Evolutionary conservation across 2,888 invertebrate genomes (phyloP).

Genomic region (Coronaproctus castanopsis): DNA sequence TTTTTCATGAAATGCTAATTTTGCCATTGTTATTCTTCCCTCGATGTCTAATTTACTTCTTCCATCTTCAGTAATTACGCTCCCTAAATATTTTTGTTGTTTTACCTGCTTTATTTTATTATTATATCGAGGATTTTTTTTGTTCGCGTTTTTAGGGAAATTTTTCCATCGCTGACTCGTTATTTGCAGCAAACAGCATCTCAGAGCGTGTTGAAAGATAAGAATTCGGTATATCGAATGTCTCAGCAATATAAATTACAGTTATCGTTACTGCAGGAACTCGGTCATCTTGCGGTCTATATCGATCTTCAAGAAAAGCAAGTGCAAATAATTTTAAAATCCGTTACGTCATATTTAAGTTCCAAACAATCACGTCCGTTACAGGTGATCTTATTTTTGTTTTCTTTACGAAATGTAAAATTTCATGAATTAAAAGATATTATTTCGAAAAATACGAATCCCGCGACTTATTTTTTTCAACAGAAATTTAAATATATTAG

Average conservation of each 20-base stretch:
- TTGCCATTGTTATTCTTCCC: too few species aligned
- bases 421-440: neutral
- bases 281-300: slow-evolving; percentile 20
- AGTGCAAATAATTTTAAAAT: slow-evolving; percentile 26
- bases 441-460: neutral
- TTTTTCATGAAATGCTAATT: too few species aligned
- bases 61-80: too few species aligned
- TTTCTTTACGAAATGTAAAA: neutral
- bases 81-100: too few species aligned
- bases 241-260: slow-evolving; percentile 23
- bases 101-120: too few species aligned
- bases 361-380: slow-evolving; percentile 38
- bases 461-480: slow-evolving; percentile 2
- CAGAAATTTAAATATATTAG: slow-evolving; percentile 9
- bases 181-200: slow-evolving; percentile 16
- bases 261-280: slow-evolving; percentile 17
- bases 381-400: slow-evolving; percentile 31
- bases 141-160: slow-evolving; percentile 20
- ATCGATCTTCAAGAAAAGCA: slow-evolving; percentile 20
- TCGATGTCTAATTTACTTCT: too few species aligned
- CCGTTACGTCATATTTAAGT: slow-evolving; percentile 34
- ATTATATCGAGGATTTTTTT: too few species aligned
- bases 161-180: slow-evolving; percentile 20
- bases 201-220: slow-evolving; percentile 19
- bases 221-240: slow-evolving; percentile 19